Base-by-base conservation (phyloP, 2,888 invertebrate species). In the Temnothorax ravouxi region DNA sequence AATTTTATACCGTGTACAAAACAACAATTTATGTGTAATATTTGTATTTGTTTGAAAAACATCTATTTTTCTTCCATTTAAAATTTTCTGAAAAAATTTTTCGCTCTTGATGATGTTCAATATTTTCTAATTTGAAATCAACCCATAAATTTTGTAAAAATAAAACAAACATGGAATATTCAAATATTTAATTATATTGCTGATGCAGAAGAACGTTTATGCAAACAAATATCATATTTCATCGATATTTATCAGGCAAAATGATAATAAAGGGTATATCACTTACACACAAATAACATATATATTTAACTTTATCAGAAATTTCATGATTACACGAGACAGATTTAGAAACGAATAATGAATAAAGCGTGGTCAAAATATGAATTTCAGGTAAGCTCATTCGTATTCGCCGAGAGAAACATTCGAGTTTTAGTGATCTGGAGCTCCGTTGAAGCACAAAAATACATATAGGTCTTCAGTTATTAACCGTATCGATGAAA, bases 401-500 rank as follows among this genome's bases (percentile, higher is more conserved):
- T 47, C 34, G 38, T 66, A 77, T 54, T 62, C 29, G 25, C 21
- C 50, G 13, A 38, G 54, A 52, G 34, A 76, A 25, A 41, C n/a
- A 29, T 29, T 6, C 38, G 34, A 62, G 15, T 41, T 81, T 59
- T 44, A 47, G 59, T 11, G 64, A 72, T 50, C 74, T 18, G 13
- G 21, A 25, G 11, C 8, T 41, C 38, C 41, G 72, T 25, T 62
- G 66, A 76, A 59, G 56, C 38, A 21, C 38, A 21, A 64, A 44
- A 83, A 66, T 44, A 64, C 56, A 56, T 41, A 75, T 29, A 29
- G 29, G 72, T 72, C 29, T 41, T 38, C n/a, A 41, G 67, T 67
- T 64, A 56, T 77, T 56, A 67, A 66, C 15, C 34, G 67, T 56
- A 80, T 61, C 61, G 74, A 80, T 72, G 50, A 72, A 54, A 61